phyloP scores from a whole-genome alignment of 2,113 vertebrate species.

The Anoura caudifer region DNA sequence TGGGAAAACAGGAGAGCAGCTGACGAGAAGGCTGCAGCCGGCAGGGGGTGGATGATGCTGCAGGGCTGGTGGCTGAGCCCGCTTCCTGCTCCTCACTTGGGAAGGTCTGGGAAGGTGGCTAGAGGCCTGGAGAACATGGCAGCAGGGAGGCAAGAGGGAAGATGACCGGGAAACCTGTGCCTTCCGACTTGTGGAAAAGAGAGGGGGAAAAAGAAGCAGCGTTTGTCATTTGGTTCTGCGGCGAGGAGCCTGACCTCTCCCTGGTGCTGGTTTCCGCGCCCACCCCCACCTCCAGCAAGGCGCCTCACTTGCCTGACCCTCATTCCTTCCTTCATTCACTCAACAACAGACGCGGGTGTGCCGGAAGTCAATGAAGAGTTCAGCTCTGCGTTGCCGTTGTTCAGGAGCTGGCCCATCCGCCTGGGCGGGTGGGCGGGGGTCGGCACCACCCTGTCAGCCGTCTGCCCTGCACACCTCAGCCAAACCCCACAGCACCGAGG shows the following conservation, averaged over 20 bases:
- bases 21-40: constrained; percentile 1
- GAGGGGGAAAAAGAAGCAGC: neutral
- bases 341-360: neutral
- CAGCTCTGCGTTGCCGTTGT: neutral
- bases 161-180: neutral
- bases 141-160: neutral
- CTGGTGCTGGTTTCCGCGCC: neutral
- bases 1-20: constrained; percentile 57
- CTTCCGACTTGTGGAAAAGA: neutral
- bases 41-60: neutral
- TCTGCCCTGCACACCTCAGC: neutral
- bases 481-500: neutral
- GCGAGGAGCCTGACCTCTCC: neutral
- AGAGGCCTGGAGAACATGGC: neutral
- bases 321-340: neutral
- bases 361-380: neutral
- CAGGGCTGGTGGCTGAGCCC: neutral
- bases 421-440: neutral
- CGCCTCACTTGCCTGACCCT: neutral
- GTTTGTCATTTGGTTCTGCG: neutral
- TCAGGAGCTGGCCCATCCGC: neutral
- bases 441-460: neutral
- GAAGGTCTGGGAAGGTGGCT: neutral
- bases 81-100: neutral
- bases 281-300: neutral